Evolutionary conservation across 2,113 vertebrate genomes (phyloP).

Genomic region (Actenoides lindsayi): DNA sequence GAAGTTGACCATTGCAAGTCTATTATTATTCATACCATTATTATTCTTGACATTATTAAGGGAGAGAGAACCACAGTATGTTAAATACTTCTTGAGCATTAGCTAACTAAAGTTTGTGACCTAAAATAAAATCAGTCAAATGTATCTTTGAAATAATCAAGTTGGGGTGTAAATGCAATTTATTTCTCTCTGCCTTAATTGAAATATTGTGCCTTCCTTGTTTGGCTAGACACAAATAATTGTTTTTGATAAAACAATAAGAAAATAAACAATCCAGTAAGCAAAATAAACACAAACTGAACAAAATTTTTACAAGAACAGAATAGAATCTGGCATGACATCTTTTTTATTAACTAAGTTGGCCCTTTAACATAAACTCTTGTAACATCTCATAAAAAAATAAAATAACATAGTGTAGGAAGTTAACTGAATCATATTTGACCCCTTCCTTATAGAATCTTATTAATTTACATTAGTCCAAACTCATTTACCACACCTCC

Average conservation of each 20-base stretch:
- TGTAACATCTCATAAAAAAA: neutral
- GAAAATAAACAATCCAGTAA: neutral
- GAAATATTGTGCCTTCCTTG: neutral
- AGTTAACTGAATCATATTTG: neutral
- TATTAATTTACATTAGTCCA: neutral
- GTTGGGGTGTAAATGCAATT: neutral
- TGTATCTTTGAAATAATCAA: neutral
- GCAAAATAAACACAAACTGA: neutral
- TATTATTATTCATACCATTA: neutral
- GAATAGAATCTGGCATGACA: neutral
- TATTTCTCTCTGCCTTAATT: neutral
- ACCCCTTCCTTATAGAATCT: neutral
- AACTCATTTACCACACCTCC: neutral
- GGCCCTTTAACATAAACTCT: neutral
- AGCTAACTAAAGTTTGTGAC: neutral
- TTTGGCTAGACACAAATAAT: neutral
- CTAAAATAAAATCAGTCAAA: neutral
- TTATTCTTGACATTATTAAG: neutral
- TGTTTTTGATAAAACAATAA: neutral
- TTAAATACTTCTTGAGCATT: neutral
- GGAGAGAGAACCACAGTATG: neutral
- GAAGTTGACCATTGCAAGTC: neutral
- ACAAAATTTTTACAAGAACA: neutral
- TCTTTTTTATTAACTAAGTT: neutral
- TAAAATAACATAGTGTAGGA: neutral